Conservation (phyloP, 37 sponge, comb jelly and placozoan genomes). For the Halisarca cf. caerulea region DNA sequence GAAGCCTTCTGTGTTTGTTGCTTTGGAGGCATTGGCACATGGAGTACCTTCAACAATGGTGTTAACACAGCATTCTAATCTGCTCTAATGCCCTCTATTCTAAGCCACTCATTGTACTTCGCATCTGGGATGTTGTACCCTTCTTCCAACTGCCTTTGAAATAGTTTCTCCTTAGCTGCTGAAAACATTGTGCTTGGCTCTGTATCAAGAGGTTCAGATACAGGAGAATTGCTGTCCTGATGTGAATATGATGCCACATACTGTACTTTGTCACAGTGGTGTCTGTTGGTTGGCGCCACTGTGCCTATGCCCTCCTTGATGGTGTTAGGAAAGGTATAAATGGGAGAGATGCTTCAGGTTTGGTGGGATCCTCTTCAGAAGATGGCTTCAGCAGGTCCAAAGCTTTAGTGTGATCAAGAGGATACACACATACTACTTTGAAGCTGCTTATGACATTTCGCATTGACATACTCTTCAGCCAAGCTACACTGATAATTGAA, state of each 20-base stretch:
- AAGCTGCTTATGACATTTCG: conserved; percentile 48
- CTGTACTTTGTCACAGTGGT: too few species aligned
- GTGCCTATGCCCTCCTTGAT: not conserved
- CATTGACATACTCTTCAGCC: conserved; percentile 38
- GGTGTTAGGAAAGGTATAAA: not conserved
- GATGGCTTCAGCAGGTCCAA: not conserved
- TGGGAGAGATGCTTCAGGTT: too few species aligned
- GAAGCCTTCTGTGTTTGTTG: not conserved
- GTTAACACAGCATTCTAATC: too few species aligned
- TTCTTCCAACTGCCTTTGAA: not conserved
- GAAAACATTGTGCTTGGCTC: not conserved
- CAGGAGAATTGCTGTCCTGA: not conserved
- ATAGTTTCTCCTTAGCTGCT: not conserved
- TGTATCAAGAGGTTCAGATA: not conserved
- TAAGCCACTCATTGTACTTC: not conserved
- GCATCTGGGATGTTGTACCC: not conserved
- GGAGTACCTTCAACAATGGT: not conserved
- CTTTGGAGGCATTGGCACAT: not conserved
- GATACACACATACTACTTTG: conserved; percentile 29
- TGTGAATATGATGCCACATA: too few species aligned
- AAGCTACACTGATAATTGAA: conserved; percentile 28
- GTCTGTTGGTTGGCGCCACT: too few species aligned
- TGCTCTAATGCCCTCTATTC: too few species aligned
- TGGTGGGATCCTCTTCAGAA: too few species aligned
- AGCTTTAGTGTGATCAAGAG: conserved; percentile 5